Evolutionary conservation across 2,797 vertebrate species (phyloP).

Genomic region (Podargus strigoides): DNA sequence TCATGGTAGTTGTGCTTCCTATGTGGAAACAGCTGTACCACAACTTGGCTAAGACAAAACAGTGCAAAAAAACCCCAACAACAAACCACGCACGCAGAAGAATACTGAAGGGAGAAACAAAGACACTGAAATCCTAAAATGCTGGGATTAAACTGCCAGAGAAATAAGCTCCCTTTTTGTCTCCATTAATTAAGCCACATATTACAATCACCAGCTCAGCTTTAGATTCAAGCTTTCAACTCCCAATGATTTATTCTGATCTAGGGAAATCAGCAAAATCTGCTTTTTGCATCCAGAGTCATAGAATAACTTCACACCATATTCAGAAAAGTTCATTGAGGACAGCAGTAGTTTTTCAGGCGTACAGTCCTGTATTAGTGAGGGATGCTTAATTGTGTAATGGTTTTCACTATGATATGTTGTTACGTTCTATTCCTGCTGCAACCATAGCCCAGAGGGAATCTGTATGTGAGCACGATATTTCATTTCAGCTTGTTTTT

Average conservation of each 20-base stretch:
- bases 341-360: background rate
- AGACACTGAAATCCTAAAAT: background rate
- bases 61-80: background rate
- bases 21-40: background rate
- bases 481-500: background rate
- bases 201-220: background rate
- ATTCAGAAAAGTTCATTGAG: background rate
- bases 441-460: background rate
- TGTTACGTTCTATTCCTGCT: constrained; percentile 1
- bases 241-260: constrained; percentile 21
- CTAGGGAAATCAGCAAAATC: constrained; percentile 34
- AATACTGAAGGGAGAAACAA: constrained; percentile 10
- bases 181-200: background rate
- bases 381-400: constrained; percentile 13
- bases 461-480: background rate
- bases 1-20: background rate
- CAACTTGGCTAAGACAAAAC: background rate
- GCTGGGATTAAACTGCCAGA: constrained; percentile 10
- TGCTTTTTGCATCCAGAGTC: constrained; percentile 5
- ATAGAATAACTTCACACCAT: background rate
- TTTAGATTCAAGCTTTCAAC: constrained; percentile 19
- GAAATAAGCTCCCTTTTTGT: background rate
- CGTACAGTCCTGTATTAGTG: background rate
- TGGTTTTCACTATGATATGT: background rate
- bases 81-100: background rate